These are phyloP conservation scores for Probaryconus sp. DNA, from an alignment of 1,140 invertebrate genomes.

Conservation along the genomic window DNA sequence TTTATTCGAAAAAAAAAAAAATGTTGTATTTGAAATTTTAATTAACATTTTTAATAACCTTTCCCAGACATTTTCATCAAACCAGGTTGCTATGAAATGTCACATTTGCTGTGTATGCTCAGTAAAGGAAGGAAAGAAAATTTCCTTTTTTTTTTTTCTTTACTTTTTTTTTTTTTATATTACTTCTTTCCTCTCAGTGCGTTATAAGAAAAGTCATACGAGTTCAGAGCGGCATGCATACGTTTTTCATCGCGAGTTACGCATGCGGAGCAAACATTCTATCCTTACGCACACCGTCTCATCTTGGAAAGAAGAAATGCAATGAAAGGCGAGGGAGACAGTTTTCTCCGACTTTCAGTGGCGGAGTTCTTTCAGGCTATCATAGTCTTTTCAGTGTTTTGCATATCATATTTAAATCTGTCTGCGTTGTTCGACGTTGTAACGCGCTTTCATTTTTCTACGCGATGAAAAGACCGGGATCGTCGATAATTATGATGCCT, in stretches of 20 bases:
- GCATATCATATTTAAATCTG: constrained; percentile 49
- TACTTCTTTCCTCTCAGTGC: too few relatives aligned
- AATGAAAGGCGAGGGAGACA: constrained; percentile 39
- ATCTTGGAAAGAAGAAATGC: constrained; percentile 9
- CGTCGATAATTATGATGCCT: constrained; percentile 29
- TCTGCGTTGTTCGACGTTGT: constrained; percentile 10
- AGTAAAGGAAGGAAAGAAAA: too few relatives aligned
- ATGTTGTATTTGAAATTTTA: too few relatives aligned
- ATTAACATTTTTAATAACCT: too few relatives aligned
- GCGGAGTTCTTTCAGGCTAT: constrained; percentile 23
- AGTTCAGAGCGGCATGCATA: background rate
- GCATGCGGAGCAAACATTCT: constrained; percentile 18
- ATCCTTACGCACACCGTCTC: constrained; percentile 16
- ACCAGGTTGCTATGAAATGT: too few relatives aligned
- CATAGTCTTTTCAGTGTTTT: constrained; percentile 39
- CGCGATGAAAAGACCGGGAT: constrained; percentile 22
- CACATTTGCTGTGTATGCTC: too few relatives aligned
- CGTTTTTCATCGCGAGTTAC: constrained; percentile 38
- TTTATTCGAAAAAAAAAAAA: too few relatives aligned
- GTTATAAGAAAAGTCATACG: constrained; percentile 6
- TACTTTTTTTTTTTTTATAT: too few relatives aligned
- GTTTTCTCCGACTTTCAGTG: constrained; percentile 36
- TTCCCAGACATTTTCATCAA: too few relatives aligned
- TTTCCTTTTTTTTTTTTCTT: too few relatives aligned
- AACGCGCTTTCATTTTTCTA: constrained; percentile 32